Conservation (phyloP, 2,113 vertebrate species). For the Callopanchax toddi region DNA sequence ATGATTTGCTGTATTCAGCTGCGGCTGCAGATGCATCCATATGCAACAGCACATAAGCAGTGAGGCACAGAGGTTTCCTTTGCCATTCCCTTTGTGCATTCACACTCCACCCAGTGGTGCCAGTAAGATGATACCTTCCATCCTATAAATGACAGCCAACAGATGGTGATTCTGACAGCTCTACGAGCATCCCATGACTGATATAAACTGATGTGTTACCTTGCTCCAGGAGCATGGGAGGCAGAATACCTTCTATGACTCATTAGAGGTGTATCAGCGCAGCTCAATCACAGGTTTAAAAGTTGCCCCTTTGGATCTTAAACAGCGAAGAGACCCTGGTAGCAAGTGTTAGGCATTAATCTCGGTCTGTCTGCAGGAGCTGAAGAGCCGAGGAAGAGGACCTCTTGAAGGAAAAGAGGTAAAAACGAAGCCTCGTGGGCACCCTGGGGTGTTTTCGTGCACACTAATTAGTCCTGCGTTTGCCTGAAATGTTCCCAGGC, state of each 20-base stretch:
- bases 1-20: no score
- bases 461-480: slow-evolving; percentile 66
- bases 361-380: slow-evolving; percentile 47
- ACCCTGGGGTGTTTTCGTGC: slow-evolving; percentile 56
- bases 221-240: slow-evolving; percentile 33
- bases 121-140: slow-evolving; percentile 33
- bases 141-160: slow-evolving; percentile 41
- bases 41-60: slow-evolving; percentile 38
- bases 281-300: slow-evolving; percentile 63
- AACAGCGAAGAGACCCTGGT: slow-evolving; percentile 17
- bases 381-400: slow-evolving; percentile 43
- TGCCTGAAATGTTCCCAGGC: slow-evolving; percentile 52
- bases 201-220: slow-evolving; percentile 20
- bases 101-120: slow-evolving; percentile 36
- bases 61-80: slow-evolving; percentile 54
- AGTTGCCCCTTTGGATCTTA: slow-evolving; percentile 40
- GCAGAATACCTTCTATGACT: slow-evolving; percentile 40
- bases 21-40: slow-evolving; percentile 51
- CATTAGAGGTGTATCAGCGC: slow-evolving; percentile 50
- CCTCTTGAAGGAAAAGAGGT: slow-evolving; percentile 27
- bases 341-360: slow-evolving; percentile 51
- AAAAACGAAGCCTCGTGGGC: slow-evolving; percentile 43
- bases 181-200: slow-evolving; percentile 43
- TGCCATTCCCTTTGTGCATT: slow-evolving; percentile 20
- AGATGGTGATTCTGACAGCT: slow-evolving; percentile 57